These are phyloP conservation scores for Cephus cinctus DNA, from an alignment of 1,140 invertebrate species.

Conservation along the genomic window DNA sequence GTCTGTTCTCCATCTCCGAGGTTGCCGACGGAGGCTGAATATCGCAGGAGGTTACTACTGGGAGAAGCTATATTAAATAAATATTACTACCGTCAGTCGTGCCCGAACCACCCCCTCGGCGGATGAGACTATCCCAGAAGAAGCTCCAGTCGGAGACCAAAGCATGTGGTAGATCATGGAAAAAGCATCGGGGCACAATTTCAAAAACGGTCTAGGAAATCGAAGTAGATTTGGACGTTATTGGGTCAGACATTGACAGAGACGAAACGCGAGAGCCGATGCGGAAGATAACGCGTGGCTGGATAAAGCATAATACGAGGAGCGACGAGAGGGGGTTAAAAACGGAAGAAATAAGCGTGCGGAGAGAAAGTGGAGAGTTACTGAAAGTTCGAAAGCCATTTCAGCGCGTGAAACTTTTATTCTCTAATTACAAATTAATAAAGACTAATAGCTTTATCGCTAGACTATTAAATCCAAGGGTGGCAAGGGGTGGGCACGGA, in stretches of 20 bases:
- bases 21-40: constrained; percentile 19
- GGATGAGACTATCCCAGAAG: no score
- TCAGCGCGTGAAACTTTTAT: constrained; percentile 34
- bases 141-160: no score
- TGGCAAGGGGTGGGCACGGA: constrained; percentile 2
- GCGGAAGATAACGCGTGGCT: no score
- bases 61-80: constrained; percentile 36
- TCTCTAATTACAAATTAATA: constrained; percentile 44
- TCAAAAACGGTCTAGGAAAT: not conserved
- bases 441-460: constrained; percentile 44
- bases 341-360: not conserved
- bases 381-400: constrained; percentile 23
- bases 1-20: constrained; percentile 36
- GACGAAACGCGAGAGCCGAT: no score
- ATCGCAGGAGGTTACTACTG: constrained; percentile 9
- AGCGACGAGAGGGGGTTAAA: not conserved
- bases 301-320: no score
- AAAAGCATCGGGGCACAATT: not conserved
- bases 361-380: not conserved
- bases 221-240: no score
- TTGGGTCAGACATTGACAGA: no score
- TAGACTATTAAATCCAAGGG: constrained; percentile 34
- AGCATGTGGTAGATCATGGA: no score
- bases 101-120: not conserved
- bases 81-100: constrained; percentile 23